Percentiles rank a stretch among this genome's conserved stretches.
Evolutionary conservation across 1,140 invertebrate genomes (phyloP).

Genomic region (Samia ricini): DNA sequence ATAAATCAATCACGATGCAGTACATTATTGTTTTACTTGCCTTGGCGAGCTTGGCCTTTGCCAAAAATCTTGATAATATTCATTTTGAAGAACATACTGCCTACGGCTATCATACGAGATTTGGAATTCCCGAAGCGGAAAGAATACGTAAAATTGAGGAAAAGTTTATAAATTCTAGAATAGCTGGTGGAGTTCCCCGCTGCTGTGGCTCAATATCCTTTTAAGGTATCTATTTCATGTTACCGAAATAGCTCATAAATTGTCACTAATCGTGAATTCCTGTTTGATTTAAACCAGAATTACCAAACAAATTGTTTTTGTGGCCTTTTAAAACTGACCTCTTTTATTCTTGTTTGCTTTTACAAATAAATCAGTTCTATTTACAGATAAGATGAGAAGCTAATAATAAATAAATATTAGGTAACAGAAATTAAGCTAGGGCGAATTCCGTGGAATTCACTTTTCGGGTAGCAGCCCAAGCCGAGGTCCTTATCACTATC

Average conservation of each 20-base stretch:
- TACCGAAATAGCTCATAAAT: too few species aligned
- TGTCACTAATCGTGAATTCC: too few species aligned
- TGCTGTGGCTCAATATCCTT: constrained; percentile 31
- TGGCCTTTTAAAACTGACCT: too few species aligned
- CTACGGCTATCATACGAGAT: constrained; percentile 29
- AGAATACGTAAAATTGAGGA: constrained; percentile 31
- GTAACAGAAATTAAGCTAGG: too few species aligned
- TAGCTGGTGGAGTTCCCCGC: constrained; percentile 40
- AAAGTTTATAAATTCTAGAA: constrained; percentile 21
- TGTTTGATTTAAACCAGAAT: not conserved
- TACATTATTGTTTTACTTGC: constrained; percentile 16
- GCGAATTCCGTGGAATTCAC: too few species aligned
- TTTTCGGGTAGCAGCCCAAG: too few species aligned
- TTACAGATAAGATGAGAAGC: too few species aligned
- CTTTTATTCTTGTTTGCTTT: too few species aligned
- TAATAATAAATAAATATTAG: too few species aligned
- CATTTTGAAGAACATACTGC: constrained; percentile 17
- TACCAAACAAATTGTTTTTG: too few species aligned
- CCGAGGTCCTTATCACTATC: too few species aligned
- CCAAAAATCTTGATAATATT: constrained; percentile 10
- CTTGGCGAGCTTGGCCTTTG: constrained; percentile 18
- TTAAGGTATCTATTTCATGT: constrained; percentile 29
- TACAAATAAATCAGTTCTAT: too few species aligned
- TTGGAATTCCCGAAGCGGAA: constrained; percentile 34
- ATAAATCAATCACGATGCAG: constrained; percentile 8